Percentiles rank a stretch among this genome's conserved stretches.
These are phyloP conservation scores for Sebastes flavidus DNA, from an alignment of 2,797 vertebrate genomes.

Conservation along the genomic window DNA sequence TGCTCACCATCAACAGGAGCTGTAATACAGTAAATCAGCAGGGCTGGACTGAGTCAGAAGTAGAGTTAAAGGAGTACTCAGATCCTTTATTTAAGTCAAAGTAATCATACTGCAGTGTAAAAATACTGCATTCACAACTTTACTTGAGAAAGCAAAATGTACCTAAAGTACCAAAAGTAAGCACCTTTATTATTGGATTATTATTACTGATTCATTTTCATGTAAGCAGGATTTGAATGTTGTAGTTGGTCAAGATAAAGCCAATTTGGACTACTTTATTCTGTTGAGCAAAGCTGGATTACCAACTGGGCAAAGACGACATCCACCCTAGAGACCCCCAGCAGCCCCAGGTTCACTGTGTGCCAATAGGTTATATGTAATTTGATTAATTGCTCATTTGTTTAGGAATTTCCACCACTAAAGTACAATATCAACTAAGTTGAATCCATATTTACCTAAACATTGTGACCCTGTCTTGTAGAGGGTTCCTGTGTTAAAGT, in stretches of 20 bases:
- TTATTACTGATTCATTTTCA: no score
- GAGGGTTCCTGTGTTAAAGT: background rate
- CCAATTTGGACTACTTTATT: background rate
- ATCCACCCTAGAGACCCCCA: accelerated
- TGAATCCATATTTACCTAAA: background rate
- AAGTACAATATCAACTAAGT: background rate
- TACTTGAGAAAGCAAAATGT: no score
- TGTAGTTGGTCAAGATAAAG: no score
- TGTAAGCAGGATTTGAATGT: no score
- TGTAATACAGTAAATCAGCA: background rate
- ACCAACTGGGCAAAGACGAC: no score
- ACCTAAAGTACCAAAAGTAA: no score
- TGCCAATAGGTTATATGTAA: background rate
- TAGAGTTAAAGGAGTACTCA: background rate
- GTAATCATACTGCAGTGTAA: no score
- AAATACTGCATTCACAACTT: no score
- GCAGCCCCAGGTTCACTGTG: background rate
- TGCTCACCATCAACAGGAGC: background rate
- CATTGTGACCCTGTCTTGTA: background rate
- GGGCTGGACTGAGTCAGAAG: background rate
- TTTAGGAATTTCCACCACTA: background rate
- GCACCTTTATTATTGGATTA: no score
- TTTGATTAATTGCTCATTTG: background rate
- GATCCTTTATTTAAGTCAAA: no score
- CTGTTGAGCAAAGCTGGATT: background rate